phyloP scores from a whole-genome alignment of 30 jellyfish, hydroid and myxozoan genomes.

The Rhopilema esculentum region DNA sequence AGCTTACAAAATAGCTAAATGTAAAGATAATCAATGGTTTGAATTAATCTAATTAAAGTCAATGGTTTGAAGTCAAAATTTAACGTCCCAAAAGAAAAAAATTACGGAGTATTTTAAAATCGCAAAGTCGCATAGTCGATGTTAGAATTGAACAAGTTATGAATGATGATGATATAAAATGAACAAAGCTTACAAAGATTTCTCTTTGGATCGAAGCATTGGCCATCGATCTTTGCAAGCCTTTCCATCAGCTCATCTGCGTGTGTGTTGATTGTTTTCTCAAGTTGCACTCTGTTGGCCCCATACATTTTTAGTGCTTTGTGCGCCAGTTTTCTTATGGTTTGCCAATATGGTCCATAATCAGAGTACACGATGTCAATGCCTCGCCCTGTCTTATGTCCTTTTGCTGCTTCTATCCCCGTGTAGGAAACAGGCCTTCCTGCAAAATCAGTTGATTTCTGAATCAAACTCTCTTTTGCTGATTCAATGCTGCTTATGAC shows the following conservation, averaged over 20 bases:
- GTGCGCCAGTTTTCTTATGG: slow-evolving; percentile 65
- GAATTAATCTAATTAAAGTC: no score
- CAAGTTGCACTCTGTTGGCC: slow-evolving; percentile 50
- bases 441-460: slow-evolving; percentile 63
- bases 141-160: no score
- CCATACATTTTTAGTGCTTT: slow-evolving; percentile 80
- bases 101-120: no score
- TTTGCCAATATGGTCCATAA: slow-evolving; percentile 78
- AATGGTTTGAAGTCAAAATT: no score
- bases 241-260: slow-evolving; percentile 39
- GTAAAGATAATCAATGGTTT: no score
- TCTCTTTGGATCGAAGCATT: slow-evolving; percentile 54
- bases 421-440: slow-evolving; percentile 66
- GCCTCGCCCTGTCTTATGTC: slow-evolving; percentile 66
- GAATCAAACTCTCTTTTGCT: slow-evolving; percentile 60
- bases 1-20: no score
- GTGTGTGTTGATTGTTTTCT: slow-evolving; percentile 25
- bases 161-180: no score
- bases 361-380: slow-evolving; percentile 61
- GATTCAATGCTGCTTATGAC: slow-evolving; percentile 42
- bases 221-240: slow-evolving; percentile 15
- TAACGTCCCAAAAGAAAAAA: no score
- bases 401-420: slow-evolving; percentile 59
- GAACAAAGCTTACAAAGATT: slow-evolving; percentile 51
- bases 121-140: no score